phyloP scores from a whole-genome alignment of 2,797 vertebrate species.

The Leptodactylus fallax region DNA sequence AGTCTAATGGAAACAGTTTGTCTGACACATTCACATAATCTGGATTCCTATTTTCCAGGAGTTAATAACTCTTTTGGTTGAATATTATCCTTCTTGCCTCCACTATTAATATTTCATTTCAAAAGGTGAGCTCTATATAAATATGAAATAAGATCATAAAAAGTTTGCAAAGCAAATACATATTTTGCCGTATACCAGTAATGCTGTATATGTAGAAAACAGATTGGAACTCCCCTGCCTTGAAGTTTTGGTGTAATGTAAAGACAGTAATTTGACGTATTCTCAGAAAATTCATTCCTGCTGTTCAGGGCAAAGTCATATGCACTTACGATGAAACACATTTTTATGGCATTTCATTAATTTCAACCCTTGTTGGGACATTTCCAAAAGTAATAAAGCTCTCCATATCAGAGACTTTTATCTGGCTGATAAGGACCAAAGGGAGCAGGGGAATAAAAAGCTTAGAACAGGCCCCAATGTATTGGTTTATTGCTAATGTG shows the following conservation, averaged over 20 bases:
- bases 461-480: constrained; percentile 45
- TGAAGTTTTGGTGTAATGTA: constrained; percentile 52
- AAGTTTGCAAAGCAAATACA: constrained; percentile 24
- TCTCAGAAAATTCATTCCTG: constrained; percentile 59
- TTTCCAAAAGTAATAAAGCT: constrained; percentile 63
- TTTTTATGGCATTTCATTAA: constrained; percentile 63
- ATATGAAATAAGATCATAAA: constrained; percentile 56
- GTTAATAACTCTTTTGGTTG: neutral
- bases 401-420: constrained; percentile 57
- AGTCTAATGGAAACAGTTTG: neutral
- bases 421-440: constrained; percentile 63
- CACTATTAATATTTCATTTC: constrained; percentile 24
- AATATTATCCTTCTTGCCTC: neutral
- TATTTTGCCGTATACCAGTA: constrained; percentile 28
- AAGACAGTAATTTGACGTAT: constrained; percentile 57
- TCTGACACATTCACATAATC: neutral
- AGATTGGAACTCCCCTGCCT: constrained; percentile 43
- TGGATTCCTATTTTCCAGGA: neutral
- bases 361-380: constrained; percentile 59
- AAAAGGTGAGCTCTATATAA: constrained; percentile 25
- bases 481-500: constrained; percentile 51
- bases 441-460: constrained; percentile 34
- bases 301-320: constrained; percentile 51
- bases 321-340: constrained; percentile 59
- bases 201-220: constrained; percentile 26